Base-by-base conservation (phyloP, 2,113 vertebrate species). In the Megaceryle torquata region DNA sequence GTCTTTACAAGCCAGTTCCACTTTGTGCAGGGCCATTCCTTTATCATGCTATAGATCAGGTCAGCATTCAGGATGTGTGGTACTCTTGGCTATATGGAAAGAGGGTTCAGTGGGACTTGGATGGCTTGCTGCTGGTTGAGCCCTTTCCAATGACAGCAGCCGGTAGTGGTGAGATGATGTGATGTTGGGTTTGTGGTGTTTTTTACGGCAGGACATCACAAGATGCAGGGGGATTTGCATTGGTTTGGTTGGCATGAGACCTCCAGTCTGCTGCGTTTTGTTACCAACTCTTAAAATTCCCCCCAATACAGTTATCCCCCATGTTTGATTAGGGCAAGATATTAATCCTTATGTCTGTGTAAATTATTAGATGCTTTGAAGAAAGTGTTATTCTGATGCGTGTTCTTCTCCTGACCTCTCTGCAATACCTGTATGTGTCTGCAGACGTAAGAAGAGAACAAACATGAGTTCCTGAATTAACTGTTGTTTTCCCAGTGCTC, bases 91-190 rank as follows among this genome's bases (percentile, higher is more conserved):
- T 57, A 12, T 44, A 13, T 76, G 48, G 44, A 81, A 51, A 24
- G 1, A 0, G 46, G 7, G 3, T 44, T 87, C n/a, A 15, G 4
- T 28, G 41, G 33, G 19, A 18, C 22, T 8, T 26, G 10, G 8
- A 41, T 83, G 41, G 21, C 10, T 83, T 63, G 24, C 35, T 72
- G 28, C 57, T 74, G 16, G 24, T 13, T 70, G 64, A 70, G 41
- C 13, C 18, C 31, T 53, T 86, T 41, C 8, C 25, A 37, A 37
- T 67, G 69, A 13, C 44, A 77, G 37, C 39, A 64, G 16, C 14
- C 64, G n/a, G 22, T 3, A 3, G 29, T n/a, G n/a, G 46, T 37
- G n/a, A 35, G n/a, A 70, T 53, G 33, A 43, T 16, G 11, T 3
- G 2, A 4, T 26, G 17, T n/a, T 74, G 41, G 11, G 7, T 51